Evolutionary conservation across 1,140 invertebrate species (phyloP).

Genomic region (Adoxophyes honmai): DNA sequence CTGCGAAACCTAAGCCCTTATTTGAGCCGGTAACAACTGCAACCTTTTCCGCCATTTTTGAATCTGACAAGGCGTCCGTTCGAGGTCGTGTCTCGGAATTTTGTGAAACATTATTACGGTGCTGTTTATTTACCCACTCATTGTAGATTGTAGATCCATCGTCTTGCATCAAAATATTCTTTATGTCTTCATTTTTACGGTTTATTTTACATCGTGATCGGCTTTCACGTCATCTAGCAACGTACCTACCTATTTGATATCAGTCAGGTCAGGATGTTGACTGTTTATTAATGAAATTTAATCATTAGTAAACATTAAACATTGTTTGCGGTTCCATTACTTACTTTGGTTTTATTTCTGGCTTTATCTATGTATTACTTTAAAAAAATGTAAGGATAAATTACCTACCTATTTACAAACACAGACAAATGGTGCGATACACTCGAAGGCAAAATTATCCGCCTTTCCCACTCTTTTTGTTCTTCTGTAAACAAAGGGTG

Average conservation of each 20-base stretch:
- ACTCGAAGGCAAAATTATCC: too few species aligned
- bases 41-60: slow-evolving; percentile 55
- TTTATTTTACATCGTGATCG: background rate
- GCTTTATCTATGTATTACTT: too few species aligned
- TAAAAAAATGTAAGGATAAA: too few species aligned
- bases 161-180: too few species aligned
- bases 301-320: slow-evolving; percentile 8
- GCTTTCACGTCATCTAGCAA: too few species aligned
- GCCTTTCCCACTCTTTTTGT: too few species aligned
- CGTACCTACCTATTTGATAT: slow-evolving; percentile 4
- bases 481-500: too few species aligned
- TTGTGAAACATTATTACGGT: background rate
- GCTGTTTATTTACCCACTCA: background rate
- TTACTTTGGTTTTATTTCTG: too few species aligned
- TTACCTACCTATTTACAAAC: too few species aligned
- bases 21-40: slow-evolving; percentile 84
- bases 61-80: background rate
- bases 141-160: too few species aligned
- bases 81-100: background rate
- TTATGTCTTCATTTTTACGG: background rate
- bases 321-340: too few species aligned
- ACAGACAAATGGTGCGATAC: too few species aligned
- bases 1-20: slow-evolving; percentile 86
- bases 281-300: background rate
- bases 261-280: background rate